Conservation (phyloP, 2,113 vertebrate species). For the Pteruthius melanotis region DNA sequence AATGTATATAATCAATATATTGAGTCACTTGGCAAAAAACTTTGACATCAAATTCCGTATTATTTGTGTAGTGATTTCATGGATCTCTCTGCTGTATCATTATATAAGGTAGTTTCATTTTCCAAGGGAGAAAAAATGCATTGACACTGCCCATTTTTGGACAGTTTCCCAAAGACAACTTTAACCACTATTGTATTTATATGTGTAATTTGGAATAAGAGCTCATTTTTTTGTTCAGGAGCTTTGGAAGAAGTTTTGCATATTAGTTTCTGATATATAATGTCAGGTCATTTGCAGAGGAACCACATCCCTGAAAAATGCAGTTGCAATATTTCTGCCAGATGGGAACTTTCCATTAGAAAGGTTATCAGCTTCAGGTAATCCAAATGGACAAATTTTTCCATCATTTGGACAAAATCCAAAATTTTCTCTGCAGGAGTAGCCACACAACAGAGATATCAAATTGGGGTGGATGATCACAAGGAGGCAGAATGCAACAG, state of each 20-base stretch:
- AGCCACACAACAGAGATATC: conserved; percentile 4
- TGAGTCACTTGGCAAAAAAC: background rate
- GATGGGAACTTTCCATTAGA: conserved; percentile 27
- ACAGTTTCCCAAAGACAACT: background rate
- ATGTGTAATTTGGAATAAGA: conserved; percentile 16
- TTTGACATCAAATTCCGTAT: background rate
- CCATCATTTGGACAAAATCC: conserved; percentile 34
- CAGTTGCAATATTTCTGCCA: conserved; percentile 11
- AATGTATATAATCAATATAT: background rate
- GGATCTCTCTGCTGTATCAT: conserved; percentile 20
- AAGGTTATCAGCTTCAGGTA: conserved; percentile 46
- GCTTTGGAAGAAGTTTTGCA: background rate
- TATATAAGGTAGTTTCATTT: conserved; percentile 46
- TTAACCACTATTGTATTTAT: background rate
- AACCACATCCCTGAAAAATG: conserved; percentile 17
- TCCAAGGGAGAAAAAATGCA: background rate
- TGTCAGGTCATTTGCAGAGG: conserved; percentile 30
- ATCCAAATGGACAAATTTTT: conserved; percentile 24
- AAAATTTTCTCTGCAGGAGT: conserved; percentile 16
- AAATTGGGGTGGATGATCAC: background rate
- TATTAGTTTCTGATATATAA: background rate
- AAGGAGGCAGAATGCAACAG: background rate
- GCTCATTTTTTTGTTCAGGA: background rate
- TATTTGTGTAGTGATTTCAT: background rate
- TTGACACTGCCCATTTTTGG: background rate